These are phyloP conservation scores for Timandra comae DNA, from an alignment of 2,888 invertebrate species.

Conservation along the genomic window DNA sequence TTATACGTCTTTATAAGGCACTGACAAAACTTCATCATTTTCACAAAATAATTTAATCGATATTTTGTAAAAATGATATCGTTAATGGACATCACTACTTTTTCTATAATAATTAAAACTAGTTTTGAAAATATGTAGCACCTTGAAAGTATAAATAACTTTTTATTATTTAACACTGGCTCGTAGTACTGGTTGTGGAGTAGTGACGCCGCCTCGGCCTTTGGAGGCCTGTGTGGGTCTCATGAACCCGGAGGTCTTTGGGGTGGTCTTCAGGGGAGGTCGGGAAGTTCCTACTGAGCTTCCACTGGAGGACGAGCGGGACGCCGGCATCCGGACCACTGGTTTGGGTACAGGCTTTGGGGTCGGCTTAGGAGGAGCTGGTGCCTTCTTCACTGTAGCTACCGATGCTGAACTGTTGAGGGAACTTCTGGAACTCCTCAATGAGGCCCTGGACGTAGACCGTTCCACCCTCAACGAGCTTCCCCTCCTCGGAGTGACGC, in stretches of 20 bases:
- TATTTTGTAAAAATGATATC: too few species aligned
- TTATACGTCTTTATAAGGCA: too few species aligned
- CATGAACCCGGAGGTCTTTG: conserved; percentile 83
- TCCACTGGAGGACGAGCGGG: conserved; percentile 64
- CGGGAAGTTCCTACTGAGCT: conserved; percentile 69
- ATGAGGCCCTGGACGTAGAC: conserved; percentile 86
- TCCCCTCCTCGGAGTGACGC: conserved; percentile 44
- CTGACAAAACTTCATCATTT: too few species aligned
- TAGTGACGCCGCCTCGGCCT: conserved; percentile 75
- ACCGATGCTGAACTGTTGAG: conserved; percentile 88
- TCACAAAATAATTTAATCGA: conserved; percentile 24
- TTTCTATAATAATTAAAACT: too few species aligned
- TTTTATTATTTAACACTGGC: conserved; percentile 48
- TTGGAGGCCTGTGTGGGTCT: conserved; percentile 90
- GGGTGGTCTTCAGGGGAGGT: conserved; percentile 54
- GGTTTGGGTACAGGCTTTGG: conserved; percentile 60
- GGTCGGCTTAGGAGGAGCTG: conserved; percentile 61
- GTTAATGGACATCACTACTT: too few species aligned
- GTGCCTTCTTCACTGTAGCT: conserved; percentile 85
- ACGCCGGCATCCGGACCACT: conserved; percentile 60
- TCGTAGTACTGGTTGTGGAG: conserved; percentile 43
- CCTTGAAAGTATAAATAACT: too few species aligned
- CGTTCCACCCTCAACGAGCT: conserved; percentile 81
- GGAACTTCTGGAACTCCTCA: conserved; percentile 89
- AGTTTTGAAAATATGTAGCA: too few species aligned